Conservation (phyloP, 64 coral and sea anemone species). For the Orbicella faveolata region DNA sequence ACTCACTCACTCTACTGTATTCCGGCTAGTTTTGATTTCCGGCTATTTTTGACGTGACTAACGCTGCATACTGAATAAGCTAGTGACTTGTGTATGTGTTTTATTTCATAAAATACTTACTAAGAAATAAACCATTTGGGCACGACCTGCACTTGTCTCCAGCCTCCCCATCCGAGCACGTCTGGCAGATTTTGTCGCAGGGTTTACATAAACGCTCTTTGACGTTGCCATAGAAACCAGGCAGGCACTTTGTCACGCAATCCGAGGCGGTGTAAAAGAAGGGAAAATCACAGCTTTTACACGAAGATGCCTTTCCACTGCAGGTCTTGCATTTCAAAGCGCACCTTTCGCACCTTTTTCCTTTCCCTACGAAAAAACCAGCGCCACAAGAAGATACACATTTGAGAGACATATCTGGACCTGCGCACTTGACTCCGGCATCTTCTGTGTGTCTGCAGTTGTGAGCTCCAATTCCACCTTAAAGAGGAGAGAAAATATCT, state of each 20-base stretch:
- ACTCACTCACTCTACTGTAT: too few relatives aligned
- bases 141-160: constrained; percentile 45
- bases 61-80: too few relatives aligned
- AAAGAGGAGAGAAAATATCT: background rate
- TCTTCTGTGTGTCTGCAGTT: constrained; percentile 89
- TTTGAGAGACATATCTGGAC: constrained; percentile 71
- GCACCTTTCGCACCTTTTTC: constrained; percentile 55
- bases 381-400: constrained; percentile 53
- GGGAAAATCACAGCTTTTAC: constrained; percentile 46
- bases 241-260: constrained; percentile 53
- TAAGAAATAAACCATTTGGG: constrained; percentile 33
- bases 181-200: constrained; percentile 46
- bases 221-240: constrained; percentile 48
- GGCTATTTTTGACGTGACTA: too few relatives aligned
- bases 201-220: constrained; percentile 1
- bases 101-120: constrained; percentile 10
- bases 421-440: constrained; percentile 60
- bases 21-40: too few relatives aligned
- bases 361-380: constrained; percentile 50
- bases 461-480: constrained; percentile 55
- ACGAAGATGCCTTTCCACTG: constrained; percentile 24
- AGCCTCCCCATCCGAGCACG: constrained; percentile 47
- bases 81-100: too few relatives aligned
- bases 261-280: constrained; percentile 22
- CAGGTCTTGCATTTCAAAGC: constrained; percentile 59